Conservation (phyloP, 1,140 invertebrate genomes). For the Anastatus disparis region DNA sequence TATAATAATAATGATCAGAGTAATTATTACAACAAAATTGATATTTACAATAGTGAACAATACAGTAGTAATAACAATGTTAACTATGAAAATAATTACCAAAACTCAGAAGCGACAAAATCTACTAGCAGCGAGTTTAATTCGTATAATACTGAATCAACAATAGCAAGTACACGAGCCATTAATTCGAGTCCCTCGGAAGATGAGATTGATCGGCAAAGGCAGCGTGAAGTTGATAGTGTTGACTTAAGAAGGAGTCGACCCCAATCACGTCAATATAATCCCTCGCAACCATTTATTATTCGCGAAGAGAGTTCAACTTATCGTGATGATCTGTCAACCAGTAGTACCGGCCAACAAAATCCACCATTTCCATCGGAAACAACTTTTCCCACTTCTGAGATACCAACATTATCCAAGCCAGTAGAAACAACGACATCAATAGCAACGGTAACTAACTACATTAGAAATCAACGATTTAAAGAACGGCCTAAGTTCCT, state of each 20-base stretch:
- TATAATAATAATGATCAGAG: not conserved
- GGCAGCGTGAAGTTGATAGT: constrained; percentile 46
- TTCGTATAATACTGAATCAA: not conserved
- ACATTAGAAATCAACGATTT: not conserved
- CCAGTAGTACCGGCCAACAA: not conserved
- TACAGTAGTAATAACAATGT: not conserved
- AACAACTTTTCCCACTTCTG: not conserved
- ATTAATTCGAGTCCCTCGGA: constrained; percentile 24
- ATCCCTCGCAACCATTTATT: not conserved
- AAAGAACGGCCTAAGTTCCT: constrained; percentile 2
- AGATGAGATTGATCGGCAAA: constrained; percentile 46
- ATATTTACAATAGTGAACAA: not conserved
- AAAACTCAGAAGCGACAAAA: not conserved
- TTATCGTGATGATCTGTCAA: not conserved
- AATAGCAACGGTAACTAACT: not conserved
- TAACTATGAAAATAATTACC: not conserved
- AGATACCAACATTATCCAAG: not conserved
- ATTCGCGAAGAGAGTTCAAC: not conserved
- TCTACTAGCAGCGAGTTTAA: not conserved
- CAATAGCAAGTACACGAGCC: not conserved
- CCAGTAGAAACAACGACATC: not conserved
- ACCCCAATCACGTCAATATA: not conserved
- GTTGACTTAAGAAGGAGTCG: constrained; percentile 1
- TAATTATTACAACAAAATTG: constrained; percentile 8
- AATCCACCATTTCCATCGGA: not conserved